phyloP scores from a whole-genome alignment of 2,888 invertebrate genomes.

The Xestia c-nigrum region DNA sequence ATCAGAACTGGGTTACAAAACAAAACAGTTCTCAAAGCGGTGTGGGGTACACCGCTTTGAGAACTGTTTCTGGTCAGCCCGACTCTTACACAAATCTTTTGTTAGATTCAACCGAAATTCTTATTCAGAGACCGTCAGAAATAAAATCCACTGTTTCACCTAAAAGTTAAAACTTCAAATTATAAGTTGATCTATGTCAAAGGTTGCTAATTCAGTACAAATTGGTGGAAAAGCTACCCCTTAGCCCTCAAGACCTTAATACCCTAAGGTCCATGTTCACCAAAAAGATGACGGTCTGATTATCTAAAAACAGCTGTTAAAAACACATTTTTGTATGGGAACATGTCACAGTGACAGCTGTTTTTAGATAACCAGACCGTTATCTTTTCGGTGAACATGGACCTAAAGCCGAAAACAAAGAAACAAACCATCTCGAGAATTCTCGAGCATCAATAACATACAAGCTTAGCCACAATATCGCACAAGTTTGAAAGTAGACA shows the following conservation, averaged over 20 bases:
- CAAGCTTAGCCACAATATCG: conserved; percentile 18
- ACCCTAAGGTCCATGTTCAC: not conserved
- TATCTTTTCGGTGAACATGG: too few relatives aligned
- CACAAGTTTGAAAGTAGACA: conserved; percentile 39
- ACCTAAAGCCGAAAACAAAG: not conserved
- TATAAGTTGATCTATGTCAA: not conserved
- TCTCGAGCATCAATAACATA: conserved; percentile 16
- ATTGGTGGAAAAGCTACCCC: not conserved
- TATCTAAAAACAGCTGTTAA: too few relatives aligned
- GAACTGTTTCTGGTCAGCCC: not conserved
- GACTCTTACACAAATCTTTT: not conserved
- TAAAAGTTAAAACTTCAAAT: not conserved
- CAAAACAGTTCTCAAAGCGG: not conserved
- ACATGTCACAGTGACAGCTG: too few relatives aligned
- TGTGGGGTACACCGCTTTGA: too few relatives aligned
- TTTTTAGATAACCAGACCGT: too few relatives aligned
- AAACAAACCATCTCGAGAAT: conserved; percentile 1
- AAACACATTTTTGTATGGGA: too few relatives aligned
- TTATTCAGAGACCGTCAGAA: not conserved
- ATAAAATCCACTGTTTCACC: not conserved
- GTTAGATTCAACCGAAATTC: not conserved
- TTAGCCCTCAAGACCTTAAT: not conserved
- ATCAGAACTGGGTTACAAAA: not conserved
- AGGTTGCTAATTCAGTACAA: not conserved
- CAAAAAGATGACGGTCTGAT: too few relatives aligned